phyloP scores from a whole-genome alignment of 2,113 vertebrate genomes.

The Myodes glareolus region DNA sequence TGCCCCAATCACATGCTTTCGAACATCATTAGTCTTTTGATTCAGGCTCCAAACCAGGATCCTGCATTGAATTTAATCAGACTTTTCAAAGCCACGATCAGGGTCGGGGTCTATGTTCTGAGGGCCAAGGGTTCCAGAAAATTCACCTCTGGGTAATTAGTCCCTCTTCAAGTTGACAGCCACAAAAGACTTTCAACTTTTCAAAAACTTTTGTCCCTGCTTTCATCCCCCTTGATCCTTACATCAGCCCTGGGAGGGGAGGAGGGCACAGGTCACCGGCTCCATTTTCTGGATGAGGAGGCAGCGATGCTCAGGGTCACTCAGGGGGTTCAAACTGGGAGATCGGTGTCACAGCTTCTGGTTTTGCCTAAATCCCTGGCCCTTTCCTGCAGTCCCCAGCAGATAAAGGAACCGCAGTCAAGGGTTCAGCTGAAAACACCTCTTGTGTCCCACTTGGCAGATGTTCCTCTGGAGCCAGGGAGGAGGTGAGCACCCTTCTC shows the following conservation, averaged over 20 bases:
- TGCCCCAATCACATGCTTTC: neutral
- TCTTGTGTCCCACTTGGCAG: neutral
- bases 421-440: neutral
- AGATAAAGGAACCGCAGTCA: neutral
- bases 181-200: conserved; percentile 57
- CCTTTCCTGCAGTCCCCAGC: conserved; percentile 39
- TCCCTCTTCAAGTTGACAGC: neutral
- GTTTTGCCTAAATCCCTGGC: conserved; percentile 3
- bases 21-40: conserved; percentile 13
- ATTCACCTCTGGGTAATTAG: conserved; percentile 26
- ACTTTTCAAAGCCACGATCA: conserved; percentile 4
- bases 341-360: neutral
- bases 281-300: conserved; percentile 70
- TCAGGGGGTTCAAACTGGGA: neutral
- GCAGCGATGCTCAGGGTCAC: conserved; percentile 43
- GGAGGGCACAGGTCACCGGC: conserved; percentile 47
- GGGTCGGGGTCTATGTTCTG: conserved; percentile 12
- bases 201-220: conserved; percentile 44
- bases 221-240: conserved; percentile 67
- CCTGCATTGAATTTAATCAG: conserved; percentile 4
- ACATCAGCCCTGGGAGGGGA: conserved; percentile 22
- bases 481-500: neutral
- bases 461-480: conserved; percentile 12
- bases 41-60: conserved; percentile 15
- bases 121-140: neutral